A percentile compares a stretch with the other conserved stretches of the same genome.
Evolutionary conservation across 2,888 invertebrate genomes (phyloP).

Genomic region (Nephrotoma flavescens): DNA sequence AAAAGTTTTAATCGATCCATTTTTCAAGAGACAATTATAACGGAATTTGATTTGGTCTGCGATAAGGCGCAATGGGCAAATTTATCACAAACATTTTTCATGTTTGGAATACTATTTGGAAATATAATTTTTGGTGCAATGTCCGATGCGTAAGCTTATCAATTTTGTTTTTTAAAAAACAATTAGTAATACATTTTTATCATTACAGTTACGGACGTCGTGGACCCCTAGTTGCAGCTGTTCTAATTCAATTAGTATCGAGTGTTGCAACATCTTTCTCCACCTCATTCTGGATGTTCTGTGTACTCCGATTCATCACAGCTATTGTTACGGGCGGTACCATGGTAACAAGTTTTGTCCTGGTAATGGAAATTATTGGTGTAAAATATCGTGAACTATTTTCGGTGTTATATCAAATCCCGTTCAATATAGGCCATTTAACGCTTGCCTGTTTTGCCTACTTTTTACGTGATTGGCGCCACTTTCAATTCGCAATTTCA

Average conservation of each 20-base stretch:
- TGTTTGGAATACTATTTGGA: conserved; percentile 63
- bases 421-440: conserved; percentile 54
- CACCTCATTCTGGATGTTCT: conserved; percentile 47
- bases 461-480: conserved; percentile 49
- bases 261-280: conserved; percentile 58
- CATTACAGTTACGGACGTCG: conserved; percentile 57
- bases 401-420: conserved; percentile 48
- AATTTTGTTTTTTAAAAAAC: not conserved
- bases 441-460: conserved; percentile 47
- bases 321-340: conserved; percentile 69
- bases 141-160: conserved; percentile 50
- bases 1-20: conserved; percentile 46
- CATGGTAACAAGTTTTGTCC: conserved; percentile 64
- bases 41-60: conserved; percentile 65
- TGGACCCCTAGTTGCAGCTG: conserved; percentile 53
- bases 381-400: conserved; percentile 36
- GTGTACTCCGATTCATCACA: conserved; percentile 51
- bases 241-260: conserved; percentile 53
- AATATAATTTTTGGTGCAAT: conserved; percentile 59
- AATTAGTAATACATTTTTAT: conserved; percentile 7
- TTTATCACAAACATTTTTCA: conserved; percentile 61
- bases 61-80: conserved; percentile 48
- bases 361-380: conserved; percentile 53
- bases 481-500: conserved; percentile 51
- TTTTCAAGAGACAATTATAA: conserved; percentile 56